Conservation (phyloP, 2,888 invertebrate genomes). For the Pristionchus fissidentatus region DNA sequence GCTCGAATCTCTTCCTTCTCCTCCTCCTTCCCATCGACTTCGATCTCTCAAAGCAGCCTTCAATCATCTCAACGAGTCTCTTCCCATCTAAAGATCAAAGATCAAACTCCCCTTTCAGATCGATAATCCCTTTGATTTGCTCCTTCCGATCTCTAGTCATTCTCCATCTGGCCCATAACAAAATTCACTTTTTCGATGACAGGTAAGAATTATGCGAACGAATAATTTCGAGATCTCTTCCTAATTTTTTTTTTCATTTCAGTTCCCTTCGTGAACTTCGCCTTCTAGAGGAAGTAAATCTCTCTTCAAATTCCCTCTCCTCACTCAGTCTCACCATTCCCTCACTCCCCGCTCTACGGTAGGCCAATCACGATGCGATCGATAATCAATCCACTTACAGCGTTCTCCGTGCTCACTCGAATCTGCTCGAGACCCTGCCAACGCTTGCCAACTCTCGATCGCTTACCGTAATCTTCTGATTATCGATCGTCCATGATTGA, state of each 20-base stretch:
- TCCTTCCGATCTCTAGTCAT: slow-evolving; percentile 55
- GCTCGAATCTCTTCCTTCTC: slow-evolving; percentile 76
- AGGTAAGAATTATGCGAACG: no score
- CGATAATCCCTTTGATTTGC: slow-evolving; percentile 41
- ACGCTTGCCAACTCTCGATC: slow-evolving; percentile 44
- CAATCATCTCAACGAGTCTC: slow-evolving; percentile 42
- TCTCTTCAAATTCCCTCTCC: slow-evolving; percentile 42
- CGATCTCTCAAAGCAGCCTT: slow-evolving; percentile 40
- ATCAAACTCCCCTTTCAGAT: not conserved
- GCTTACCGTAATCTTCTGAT: slow-evolving; percentile 22
- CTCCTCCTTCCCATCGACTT: slow-evolving; percentile 52
- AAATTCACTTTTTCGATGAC: slow-evolving; percentile 76
- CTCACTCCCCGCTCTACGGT: slow-evolving; percentile 43
- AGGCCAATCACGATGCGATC: not conserved
- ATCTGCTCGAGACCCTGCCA: slow-evolving; percentile 43
- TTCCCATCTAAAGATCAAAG: not conserved
- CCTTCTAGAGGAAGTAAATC: slow-evolving; percentile 60
- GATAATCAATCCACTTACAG: not conserved
- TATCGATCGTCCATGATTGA: not conserved
- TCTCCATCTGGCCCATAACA: slow-evolving; percentile 77
- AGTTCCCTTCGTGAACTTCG: slow-evolving; percentile 58
- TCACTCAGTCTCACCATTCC: slow-evolving; percentile 37
- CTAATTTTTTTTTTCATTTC: not conserved
- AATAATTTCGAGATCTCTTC: no score
- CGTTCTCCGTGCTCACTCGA: slow-evolving; percentile 44